phyloP scores from a whole-genome alignment of 2,113 vertebrate species.

The Myotis yumanensis region DNA sequence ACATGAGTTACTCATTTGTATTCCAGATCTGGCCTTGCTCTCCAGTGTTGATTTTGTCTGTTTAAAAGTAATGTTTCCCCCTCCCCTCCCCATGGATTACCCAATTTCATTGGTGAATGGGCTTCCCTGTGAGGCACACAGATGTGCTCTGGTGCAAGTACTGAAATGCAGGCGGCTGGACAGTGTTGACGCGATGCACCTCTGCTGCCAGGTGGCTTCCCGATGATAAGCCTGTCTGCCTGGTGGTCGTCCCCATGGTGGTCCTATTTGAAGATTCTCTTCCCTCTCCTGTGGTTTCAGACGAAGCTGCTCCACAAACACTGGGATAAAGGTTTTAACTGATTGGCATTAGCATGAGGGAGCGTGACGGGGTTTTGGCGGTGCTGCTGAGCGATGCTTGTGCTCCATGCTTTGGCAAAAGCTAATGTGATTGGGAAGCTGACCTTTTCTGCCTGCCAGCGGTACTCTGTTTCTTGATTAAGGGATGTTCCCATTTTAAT shows the following conservation, averaged over 20 bases:
- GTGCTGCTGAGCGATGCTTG: constrained; percentile 62
- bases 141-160: rapidly evolving
- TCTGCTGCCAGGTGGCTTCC: constrained; percentile 79
- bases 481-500: neutral
- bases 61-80: neutral
- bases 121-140: neutral
- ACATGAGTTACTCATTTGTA: neutral
- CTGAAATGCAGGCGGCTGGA: neutral
- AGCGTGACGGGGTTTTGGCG: constrained; percentile 65
- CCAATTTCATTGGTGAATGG: neutral
- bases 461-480: neutral
- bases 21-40: neutral
- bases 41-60: neutral
- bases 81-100: rapidly evolving
- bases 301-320: constrained; percentile 79
- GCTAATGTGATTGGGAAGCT: constrained; percentile 30
- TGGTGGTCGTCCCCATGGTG: constrained; percentile 86
- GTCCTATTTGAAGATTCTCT: constrained; percentile 84
- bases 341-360: constrained; percentile 75
- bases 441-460: constrained; percentile 14
- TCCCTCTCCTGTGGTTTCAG: constrained; percentile 83
- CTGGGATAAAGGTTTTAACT: constrained; percentile 84
- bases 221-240: constrained; percentile 79
- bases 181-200: constrained; percentile 32
- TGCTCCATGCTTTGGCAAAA: constrained; percentile 64